phyloP scores from a whole-genome alignment of 2,888 invertebrate genomes.

The Meta bourneti region DNA sequence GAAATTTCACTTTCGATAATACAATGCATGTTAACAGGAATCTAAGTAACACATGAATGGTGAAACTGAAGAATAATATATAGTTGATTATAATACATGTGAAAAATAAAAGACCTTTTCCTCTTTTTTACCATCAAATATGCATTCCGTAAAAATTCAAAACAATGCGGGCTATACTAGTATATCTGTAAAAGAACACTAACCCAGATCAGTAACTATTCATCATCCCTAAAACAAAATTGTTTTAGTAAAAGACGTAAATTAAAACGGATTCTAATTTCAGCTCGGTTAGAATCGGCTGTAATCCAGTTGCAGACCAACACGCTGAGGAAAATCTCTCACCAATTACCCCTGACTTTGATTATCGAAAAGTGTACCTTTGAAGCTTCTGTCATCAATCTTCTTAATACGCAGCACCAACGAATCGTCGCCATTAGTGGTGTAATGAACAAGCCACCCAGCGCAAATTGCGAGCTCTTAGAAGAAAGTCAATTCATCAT shows the following conservation, averaged over 20 bases:
- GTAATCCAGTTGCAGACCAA: constrained; percentile 35
- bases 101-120: too few species aligned
- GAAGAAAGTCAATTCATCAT: constrained; percentile 60
- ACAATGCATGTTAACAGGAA: too few species aligned
- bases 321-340: not conserved
- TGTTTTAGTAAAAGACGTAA: not conserved
- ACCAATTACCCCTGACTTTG: constrained; percentile 31
- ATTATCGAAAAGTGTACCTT: constrained; percentile 55
- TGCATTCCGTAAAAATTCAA: too few species aligned
- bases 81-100: too few species aligned
- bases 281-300: not conserved
- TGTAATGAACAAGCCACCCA: constrained; percentile 55
- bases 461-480: constrained; percentile 34
- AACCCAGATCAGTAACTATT: not conserved
- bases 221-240: not conserved
- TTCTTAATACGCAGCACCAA: constrained; percentile 27
- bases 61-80: too few species aligned
- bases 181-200: not conserved
- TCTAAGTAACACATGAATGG: too few species aligned
- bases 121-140: too few species aligned
- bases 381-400: constrained; percentile 33
- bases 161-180: too few species aligned
- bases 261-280: constrained; percentile 18
- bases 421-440: constrained; percentile 50
- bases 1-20: too few species aligned